These are phyloP conservation scores for Amphipyra berbera DNA, from an alignment of 2,888 invertebrate species.

Conservation along the genomic window DNA sequence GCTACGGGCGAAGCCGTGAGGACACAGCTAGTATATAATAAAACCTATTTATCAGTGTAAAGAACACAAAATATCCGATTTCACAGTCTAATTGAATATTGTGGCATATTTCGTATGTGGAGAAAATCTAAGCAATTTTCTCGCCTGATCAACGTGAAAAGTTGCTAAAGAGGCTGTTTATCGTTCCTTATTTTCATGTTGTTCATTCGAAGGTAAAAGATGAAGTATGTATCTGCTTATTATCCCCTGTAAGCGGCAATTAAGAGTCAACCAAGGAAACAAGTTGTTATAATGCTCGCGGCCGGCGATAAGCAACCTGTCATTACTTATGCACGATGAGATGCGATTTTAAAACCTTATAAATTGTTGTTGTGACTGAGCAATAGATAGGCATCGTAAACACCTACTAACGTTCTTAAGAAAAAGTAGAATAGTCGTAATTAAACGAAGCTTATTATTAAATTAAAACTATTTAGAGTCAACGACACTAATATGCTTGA, in stretches of 20 bases:
- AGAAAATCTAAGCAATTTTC: conserved; percentile 7
- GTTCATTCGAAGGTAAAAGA: conserved; percentile 38
- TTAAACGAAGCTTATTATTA: not conserved
- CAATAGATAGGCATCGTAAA: conserved; percentile 42
- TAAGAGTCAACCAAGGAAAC: conserved; percentile 58
- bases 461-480: not conserved
- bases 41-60: too few relatives aligned
- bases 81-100: too few relatives aligned
- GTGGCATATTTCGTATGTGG: not conserved
- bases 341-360: conserved; percentile 51
- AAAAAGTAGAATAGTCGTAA: not conserved
- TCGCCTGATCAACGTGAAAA: conserved; percentile 35
- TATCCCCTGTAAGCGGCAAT: conserved; percentile 50
- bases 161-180: conserved; percentile 51
- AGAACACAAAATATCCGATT: too few relatives aligned
- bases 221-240: conserved; percentile 53
- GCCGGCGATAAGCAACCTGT: conserved; percentile 47
- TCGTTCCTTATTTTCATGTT: conserved; percentile 31
- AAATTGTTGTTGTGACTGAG: conserved; percentile 47
- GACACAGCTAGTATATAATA: too few relatives aligned
- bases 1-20: too few relatives aligned
- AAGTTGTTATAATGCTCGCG: conserved; percentile 50
- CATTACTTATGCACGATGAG: conserved; percentile 54
- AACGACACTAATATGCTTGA: too few relatives aligned
- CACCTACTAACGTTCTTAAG: not conserved